These are phyloP conservation scores for Trachemys scripta DNA, from an alignment of 2,113 vertebrate genomes.

Conservation along the genomic window DNA sequence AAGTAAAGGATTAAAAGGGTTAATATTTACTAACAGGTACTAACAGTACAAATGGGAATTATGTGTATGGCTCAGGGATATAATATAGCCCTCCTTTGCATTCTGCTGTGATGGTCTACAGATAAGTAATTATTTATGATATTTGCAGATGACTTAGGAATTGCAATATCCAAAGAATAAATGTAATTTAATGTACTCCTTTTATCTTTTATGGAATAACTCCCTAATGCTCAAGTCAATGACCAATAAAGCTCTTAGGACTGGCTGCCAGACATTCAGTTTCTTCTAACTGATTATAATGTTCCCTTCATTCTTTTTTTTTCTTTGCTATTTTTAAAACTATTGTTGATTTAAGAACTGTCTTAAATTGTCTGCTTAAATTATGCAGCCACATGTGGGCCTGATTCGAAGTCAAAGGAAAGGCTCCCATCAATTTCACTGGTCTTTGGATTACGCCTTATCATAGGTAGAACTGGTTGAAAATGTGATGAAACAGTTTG, in stretches of 20 bases:
- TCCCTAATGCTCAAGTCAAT: neutral
- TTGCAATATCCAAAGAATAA: too few relatives aligned
- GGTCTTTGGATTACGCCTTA: neutral
- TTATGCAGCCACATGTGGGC: neutral
- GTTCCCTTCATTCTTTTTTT: neutral
- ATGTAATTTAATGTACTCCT: too few relatives aligned
- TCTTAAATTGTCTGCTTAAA: neutral
- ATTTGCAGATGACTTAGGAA: too few relatives aligned
- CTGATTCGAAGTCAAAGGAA: neutral
- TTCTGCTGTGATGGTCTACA: too few relatives aligned
- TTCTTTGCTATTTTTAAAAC: neutral
- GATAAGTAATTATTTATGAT: too few relatives aligned
- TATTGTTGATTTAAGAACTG: neutral
- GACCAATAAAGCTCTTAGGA: neutral
- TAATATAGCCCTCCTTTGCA: too few relatives aligned
- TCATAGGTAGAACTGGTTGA: neutral
- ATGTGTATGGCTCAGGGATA: too few relatives aligned
- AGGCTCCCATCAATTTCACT: neutral
- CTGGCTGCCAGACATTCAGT: neutral
- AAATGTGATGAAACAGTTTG: neutral
- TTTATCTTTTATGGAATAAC: too few relatives aligned
- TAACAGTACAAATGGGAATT: too few relatives aligned
- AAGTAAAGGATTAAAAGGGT: too few relatives aligned
- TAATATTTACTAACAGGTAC: too few relatives aligned
- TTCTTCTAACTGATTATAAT: neutral